phyloP scores from a whole-genome alignment of 2,113 vertebrate genomes.

The Hippocampus zosterae region DNA sequence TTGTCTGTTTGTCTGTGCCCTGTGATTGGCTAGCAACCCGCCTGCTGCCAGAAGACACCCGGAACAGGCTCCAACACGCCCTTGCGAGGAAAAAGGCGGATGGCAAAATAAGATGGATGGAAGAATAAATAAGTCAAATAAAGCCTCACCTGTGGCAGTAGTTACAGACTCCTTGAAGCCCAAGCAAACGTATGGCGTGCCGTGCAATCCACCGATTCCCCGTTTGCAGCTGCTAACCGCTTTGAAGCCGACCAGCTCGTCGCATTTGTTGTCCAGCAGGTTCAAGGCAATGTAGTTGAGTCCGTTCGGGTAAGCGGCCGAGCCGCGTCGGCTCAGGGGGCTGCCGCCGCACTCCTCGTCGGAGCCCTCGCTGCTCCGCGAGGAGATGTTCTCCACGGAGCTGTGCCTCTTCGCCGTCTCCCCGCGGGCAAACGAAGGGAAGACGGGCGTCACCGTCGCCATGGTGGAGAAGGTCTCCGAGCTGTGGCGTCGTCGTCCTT shows the following conservation, averaged over 20 bases:
- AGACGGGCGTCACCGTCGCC: constrained; percentile 91
- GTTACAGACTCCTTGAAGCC: constrained; percentile 89
- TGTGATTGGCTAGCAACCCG: too few species aligned
- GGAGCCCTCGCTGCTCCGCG: constrained; percentile 82
- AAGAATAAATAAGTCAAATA: not conserved
- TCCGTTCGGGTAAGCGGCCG: constrained; percentile 82
- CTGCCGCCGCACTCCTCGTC: constrained; percentile 74
- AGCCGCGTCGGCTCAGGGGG: constrained; percentile 83
- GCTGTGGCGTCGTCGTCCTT: constrained; percentile 93
- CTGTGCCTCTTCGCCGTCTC: constrained; percentile 84
- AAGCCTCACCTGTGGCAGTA: constrained; percentile 86
- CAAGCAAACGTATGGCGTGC: constrained; percentile 82
- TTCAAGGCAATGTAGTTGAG: constrained; percentile 95
- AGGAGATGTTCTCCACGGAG: constrained; percentile 93
- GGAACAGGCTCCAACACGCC: too few species aligned
- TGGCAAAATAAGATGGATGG: not conserved
- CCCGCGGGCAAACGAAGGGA: constrained; percentile 87
- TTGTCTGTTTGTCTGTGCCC: too few species aligned
- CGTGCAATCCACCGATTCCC: constrained; percentile 75
- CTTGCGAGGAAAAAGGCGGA: too few species aligned
- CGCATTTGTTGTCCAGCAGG: constrained; percentile 74
- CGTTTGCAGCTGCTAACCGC: constrained; percentile 79
- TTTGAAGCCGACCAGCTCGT: constrained; percentile 69
- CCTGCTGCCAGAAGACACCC: too few species aligned
- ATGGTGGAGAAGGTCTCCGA: constrained; percentile 97